Conservation (phyloP, 53 echinoderm and acorn worm species). For the Holothuria scabra region DNA sequence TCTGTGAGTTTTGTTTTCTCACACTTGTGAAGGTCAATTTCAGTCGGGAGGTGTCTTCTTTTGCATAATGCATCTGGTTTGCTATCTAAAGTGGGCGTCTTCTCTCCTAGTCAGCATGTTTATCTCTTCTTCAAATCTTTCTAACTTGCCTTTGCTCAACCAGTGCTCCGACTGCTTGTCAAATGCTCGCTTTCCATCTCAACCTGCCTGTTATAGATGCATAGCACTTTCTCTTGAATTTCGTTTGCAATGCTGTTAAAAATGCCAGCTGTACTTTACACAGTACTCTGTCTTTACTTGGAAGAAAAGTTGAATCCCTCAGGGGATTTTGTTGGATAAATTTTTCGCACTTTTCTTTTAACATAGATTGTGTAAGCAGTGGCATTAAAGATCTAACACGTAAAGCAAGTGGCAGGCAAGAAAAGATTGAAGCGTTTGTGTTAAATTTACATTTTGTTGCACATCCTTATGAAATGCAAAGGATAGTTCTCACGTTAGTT, state of each 20-base stretch:
- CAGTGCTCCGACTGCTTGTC: neutral
- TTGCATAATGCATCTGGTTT: no score
- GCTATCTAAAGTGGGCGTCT: neutral
- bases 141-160: neutral
- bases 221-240: constrained; percentile 6
- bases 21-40: neutral
- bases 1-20: no score
- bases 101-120: neutral
- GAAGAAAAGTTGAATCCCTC: constrained; percentile 18
- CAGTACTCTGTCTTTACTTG: constrained; percentile 9
- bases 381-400: no score
- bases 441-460: no score
- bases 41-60: neutral
- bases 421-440: no score
- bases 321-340: constrained; percentile 27
- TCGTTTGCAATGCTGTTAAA: neutral
- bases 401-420: no score
- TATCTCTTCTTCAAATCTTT: constrained; percentile 24
- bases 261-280: constrained; percentile 26
- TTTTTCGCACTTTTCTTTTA: constrained; percentile 6
- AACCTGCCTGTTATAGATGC: neutral
- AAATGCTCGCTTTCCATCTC: neutral
- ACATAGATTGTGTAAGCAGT: no score
- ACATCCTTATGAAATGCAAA: no score
- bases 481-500: no score